These are phyloP conservation scores for Craterocephalus amniculus DNA, from an alignment of 2,797 vertebrate genomes.

Conservation along the genomic window DNA sequence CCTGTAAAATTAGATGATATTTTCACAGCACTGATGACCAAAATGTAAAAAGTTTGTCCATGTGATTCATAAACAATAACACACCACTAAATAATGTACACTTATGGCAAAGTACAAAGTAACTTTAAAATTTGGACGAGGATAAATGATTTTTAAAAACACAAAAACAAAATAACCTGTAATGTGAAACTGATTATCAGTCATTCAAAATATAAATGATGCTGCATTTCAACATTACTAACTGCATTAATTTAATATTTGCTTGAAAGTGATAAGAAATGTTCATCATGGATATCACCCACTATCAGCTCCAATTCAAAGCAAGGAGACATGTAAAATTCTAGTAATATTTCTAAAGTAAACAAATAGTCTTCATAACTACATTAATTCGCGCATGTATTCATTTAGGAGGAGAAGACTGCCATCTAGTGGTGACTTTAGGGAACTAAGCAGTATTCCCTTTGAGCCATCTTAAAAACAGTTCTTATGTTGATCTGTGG, in stretches of 20 bases:
- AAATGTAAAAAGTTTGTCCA: background rate
- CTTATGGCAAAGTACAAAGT: no score
- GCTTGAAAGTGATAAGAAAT: background rate
- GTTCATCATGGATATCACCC: no score
- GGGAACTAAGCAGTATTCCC: background rate
- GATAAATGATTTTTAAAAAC: background rate
- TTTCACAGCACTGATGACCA: background rate
- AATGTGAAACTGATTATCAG: background rate
- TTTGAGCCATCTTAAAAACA: background rate
- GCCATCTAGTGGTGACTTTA: conserved; percentile 63
- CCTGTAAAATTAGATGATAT: background rate
- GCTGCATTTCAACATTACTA: background rate
- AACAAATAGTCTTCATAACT: background rate
- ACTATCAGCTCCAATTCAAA: background rate
- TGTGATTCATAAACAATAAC: background rate
- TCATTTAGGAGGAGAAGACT: conserved; percentile 31
- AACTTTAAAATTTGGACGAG: background rate
- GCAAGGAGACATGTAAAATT: background rate
- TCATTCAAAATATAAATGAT: background rate
- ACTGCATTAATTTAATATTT: background rate
- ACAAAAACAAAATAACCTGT: background rate
- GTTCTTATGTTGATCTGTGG: background rate
- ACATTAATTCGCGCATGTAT: background rate
- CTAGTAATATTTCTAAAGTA: background rate
- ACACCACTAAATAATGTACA: background rate